Evolutionary conservation across 2,888 invertebrate genomes (phyloP).

Genomic region (Chorisops tibialis): DNA sequence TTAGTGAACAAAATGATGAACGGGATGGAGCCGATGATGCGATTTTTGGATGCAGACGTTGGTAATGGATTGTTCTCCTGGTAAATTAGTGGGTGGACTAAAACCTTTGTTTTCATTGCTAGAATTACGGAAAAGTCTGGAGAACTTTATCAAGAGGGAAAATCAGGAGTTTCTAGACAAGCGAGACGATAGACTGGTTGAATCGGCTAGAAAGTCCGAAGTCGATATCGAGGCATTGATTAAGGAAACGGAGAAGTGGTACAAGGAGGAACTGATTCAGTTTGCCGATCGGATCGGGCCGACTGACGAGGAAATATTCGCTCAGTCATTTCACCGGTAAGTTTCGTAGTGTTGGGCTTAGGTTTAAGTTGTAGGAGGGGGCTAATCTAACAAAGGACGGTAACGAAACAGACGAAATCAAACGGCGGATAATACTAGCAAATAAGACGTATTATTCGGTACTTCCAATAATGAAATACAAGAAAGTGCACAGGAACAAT

Average conservation of each 20-base stretch:
- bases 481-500: too few relatives aligned
- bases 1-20: slow-evolving; percentile 43
- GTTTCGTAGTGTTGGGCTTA: too few relatives aligned
- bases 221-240: slow-evolving; percentile 71
- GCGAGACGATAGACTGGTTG: slow-evolving; percentile 60
- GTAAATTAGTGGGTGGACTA: neutral
- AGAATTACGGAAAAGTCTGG: slow-evolving; percentile 48
- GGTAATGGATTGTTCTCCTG: slow-evolving; percentile 18
- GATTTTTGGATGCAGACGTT: slow-evolving; percentile 42
- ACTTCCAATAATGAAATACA: too few relatives aligned
- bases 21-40: slow-evolving; percentile 49
- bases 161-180: slow-evolving; percentile 67
- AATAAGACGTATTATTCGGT: too few relatives aligned
- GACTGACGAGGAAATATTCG: slow-evolving; percentile 71
- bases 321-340: slow-evolving; percentile 55
- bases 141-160: slow-evolving; percentile 63
- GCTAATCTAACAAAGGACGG: too few relatives aligned
- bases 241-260: slow-evolving; percentile 74
- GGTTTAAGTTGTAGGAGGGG: too few relatives aligned
- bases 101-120: neutral
- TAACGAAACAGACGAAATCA: too few relatives aligned
- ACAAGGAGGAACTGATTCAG: slow-evolving; percentile 77
- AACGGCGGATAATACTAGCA: too few relatives aligned
- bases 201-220: slow-evolving; percentile 60
- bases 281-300: slow-evolving; percentile 79